phyloP scores from a whole-genome alignment of 2,797 vertebrate species.

The Streptopelia turtur region DNA sequence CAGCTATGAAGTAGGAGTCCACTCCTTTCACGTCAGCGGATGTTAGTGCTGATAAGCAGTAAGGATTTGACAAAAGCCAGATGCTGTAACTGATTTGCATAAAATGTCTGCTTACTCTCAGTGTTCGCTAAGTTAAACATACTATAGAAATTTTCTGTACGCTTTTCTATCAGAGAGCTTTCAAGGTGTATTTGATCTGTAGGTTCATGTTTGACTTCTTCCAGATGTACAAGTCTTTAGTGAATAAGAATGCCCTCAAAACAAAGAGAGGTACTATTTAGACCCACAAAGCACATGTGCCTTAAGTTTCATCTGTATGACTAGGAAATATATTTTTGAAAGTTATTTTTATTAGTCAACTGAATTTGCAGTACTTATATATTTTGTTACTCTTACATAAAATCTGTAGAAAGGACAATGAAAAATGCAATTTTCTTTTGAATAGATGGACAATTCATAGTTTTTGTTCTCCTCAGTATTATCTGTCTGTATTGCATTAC shows the following conservation, averaged over 20 bases:
- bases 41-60: neutral
- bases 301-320: neutral
- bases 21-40: neutral
- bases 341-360: neutral
- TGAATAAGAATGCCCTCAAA: neutral
- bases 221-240: neutral
- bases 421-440: neutral
- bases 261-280: neutral
- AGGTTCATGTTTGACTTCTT: neutral
- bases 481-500: neutral
- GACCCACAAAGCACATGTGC: neutral
- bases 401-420: neutral
- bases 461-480: neutral
- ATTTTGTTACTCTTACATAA: neutral
- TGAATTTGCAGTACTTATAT: neutral
- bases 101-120: neutral
- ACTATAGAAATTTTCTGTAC: neutral
- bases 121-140: neutral
- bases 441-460: neutral
- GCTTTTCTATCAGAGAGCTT: neutral
- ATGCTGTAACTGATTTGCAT: neutral
- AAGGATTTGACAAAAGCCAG: constrained; percentile 10
- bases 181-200: neutral
- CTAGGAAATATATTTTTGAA: neutral
- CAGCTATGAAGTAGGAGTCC: neutral